Evolutionary conservation across 2,888 invertebrate species (phyloP).

Genomic region (Drosophila aldrichi): DNA sequence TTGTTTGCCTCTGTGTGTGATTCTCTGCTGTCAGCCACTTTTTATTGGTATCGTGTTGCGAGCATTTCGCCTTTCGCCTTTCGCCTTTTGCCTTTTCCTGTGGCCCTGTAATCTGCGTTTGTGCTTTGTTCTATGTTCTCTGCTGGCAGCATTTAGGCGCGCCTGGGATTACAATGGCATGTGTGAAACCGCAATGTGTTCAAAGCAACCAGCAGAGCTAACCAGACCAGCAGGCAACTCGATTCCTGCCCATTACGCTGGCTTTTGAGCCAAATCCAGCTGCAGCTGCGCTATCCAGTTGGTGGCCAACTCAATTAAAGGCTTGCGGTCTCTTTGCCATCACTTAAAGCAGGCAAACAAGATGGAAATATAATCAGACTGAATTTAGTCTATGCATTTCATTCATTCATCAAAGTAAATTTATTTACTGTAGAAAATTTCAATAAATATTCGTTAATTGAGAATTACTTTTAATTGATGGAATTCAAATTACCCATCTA

Average conservation of each 20-base stretch:
- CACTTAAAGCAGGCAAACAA: slow-evolving; percentile 28
- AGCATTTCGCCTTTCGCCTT: slow-evolving; percentile 22
- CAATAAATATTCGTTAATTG: not conserved
- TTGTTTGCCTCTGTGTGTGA: slow-evolving; percentile 17
- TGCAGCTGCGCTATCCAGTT: slow-evolving; percentile 22
- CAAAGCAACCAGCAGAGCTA: slow-evolving; percentile 53
- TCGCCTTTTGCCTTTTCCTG: slow-evolving; percentile 27
- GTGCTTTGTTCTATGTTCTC: slow-evolving; percentile 17
- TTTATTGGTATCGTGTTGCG: slow-evolving; percentile 69
- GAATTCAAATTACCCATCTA: not conserved
- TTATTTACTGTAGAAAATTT: not conserved
- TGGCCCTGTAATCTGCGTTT: slow-evolving; percentile 66
- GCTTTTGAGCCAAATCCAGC: slow-evolving; percentile 28
- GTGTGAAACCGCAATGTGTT: slow-evolving; percentile 70
- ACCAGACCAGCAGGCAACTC: slow-evolving; percentile 45
- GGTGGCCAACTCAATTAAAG: slow-evolving; percentile 55
- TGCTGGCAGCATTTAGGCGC: slow-evolving; percentile 58
- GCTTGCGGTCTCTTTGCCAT: slow-evolving; percentile 53
- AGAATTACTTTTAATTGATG: not conserved
- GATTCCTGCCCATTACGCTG: slow-evolving; percentile 57
- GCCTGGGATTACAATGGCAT: slow-evolving; percentile 62
- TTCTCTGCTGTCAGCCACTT: slow-evolving; percentile 54
- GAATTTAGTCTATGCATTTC: not conserved
- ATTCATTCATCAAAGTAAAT: not conserved
- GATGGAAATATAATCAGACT: slow-evolving; percentile 9